phyloP scores from a whole-genome alignment of 2,888 invertebrate species.

The Ceriagrion tenellum region DNA sequence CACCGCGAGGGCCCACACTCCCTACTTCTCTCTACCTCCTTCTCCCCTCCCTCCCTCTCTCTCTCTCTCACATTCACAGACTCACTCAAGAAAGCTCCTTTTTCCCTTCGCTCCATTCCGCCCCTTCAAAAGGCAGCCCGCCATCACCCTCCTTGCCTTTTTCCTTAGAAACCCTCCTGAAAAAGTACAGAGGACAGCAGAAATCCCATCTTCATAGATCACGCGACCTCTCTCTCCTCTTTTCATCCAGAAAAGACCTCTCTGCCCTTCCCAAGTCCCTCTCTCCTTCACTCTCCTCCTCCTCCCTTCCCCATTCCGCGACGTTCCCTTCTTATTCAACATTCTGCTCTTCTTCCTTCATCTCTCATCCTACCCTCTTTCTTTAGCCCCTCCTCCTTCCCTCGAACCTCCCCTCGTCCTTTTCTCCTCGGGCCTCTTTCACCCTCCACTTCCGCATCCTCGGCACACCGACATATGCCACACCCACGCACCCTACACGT shows the following conservation, averaged over 20 bases:
- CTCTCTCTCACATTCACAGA: background rate
- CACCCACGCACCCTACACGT: background rate
- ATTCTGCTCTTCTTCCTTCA: background rate
- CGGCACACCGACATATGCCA: background rate
- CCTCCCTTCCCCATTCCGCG: background rate
- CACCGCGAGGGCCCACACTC: background rate
- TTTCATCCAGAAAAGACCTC: conserved; percentile 67
- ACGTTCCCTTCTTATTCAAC: background rate
- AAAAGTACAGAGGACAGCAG: conserved; percentile 67
- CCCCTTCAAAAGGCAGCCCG: background rate
- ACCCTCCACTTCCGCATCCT: background rate
- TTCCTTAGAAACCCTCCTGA: conserved; percentile 56
- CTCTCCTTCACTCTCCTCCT: background rate
- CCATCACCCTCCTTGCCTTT: background rate
- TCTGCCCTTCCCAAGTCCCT: background rate
- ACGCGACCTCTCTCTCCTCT: conserved; percentile 57
- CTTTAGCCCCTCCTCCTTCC: background rate
- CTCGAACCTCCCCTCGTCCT: background rate
- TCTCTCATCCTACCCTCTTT: too few species aligned
- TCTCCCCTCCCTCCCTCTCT: background rate
- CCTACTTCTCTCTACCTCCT: background rate
- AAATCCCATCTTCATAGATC: conserved; percentile 68
- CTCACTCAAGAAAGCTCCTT: background rate
- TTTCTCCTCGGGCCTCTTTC: too few species aligned
- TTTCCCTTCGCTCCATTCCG: conserved; percentile 12